A percentile compares a stretch with the other conserved stretches of the same genome.
Evolutionary conservation across 2,888 invertebrate species (phyloP).

Genomic region (Platycheirus albimanus): DNA sequence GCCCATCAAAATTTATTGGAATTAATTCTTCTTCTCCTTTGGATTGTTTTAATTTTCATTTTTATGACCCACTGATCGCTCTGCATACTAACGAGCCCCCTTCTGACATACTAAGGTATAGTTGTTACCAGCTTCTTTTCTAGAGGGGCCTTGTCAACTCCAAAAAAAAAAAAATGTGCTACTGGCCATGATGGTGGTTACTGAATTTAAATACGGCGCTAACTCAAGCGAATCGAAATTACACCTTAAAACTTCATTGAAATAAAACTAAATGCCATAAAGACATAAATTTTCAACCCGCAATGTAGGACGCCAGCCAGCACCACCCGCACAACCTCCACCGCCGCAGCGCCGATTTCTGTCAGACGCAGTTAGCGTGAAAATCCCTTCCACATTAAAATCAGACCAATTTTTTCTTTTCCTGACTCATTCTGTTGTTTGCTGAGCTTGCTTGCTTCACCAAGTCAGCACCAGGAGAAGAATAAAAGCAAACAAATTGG

Average conservation of each 20-base stretch:
- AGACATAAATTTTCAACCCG: conserved; percentile 28
- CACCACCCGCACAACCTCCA: neutral
- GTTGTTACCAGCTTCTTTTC: conserved; percentile 3
- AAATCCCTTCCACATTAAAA: conserved; percentile 22
- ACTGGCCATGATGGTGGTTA: conserved; percentile 27
- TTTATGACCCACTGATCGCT: conserved; percentile 21
- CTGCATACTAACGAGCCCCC: conserved; percentile 39
- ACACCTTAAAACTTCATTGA: conserved; percentile 22
- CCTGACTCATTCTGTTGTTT: conserved; percentile 18
- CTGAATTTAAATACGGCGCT: conserved; percentile 53
- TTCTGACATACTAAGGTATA: conserved; percentile 22
- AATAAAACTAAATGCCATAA: conserved; percentile 28
- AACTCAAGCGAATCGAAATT: conserved; percentile 62
- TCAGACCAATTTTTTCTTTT: conserved; percentile 19
- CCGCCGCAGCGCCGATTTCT: neutral
- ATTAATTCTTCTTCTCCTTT: conserved; percentile 22
- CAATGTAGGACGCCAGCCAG: conserved; percentile 3
- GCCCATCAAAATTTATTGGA: conserved; percentile 52
- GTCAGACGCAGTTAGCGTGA: conserved; percentile 43
- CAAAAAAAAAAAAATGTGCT: conserved; percentile 37
- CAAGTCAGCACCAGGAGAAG: conserved; percentile 10
- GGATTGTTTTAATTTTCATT: neutral
- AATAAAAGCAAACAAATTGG: conserved; percentile 57
- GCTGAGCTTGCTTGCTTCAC: neutral
- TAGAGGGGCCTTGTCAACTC: conserved; percentile 49